Conservation (phyloP, 1,140 invertebrate genomes). For the Bombus huntii region DNA sequence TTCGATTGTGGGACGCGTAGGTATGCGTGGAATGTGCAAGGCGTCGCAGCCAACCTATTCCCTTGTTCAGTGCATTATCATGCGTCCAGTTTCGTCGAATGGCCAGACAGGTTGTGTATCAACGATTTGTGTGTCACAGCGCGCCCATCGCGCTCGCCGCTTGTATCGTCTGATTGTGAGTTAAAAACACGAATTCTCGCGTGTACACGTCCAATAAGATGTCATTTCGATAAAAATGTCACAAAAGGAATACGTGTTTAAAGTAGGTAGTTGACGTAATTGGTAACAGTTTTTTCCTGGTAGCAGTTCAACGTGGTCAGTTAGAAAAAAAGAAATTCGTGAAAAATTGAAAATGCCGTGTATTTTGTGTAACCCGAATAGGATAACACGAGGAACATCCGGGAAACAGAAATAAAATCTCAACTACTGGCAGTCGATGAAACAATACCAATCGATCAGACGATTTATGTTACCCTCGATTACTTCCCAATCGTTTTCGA, state of each 20-base stretch:
- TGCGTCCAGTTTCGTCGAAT: constrained; percentile 28
- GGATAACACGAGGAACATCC: neutral
- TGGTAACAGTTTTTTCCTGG: neutral
- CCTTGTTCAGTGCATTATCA: constrained; percentile 44
- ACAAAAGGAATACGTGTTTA: neutral
- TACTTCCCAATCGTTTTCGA: neutral
- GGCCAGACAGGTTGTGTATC: constrained; percentile 41
- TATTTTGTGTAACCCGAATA: neutral
- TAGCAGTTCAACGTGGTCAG: too few species aligned
- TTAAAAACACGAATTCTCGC: neutral
- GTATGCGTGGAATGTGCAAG: constrained; percentile 66
- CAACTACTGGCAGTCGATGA: neutral
- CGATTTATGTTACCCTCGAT: neutral
- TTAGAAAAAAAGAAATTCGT: neutral
- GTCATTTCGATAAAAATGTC: neutral
- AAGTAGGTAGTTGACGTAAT: neutral
- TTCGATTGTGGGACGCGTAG: constrained; percentile 60
- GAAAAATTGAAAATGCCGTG: neutral
- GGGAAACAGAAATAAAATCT: neutral
- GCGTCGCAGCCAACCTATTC: constrained; percentile 56
- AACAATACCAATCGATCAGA: neutral
- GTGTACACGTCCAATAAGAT: neutral
- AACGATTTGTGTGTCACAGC: constrained; percentile 54
- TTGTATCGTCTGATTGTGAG: neutral
- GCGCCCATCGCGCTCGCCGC: constrained; percentile 5